Base-by-base conservation (phyloP, 2,113 vertebrate species). In the Arvicanthis niloticus region DNA sequence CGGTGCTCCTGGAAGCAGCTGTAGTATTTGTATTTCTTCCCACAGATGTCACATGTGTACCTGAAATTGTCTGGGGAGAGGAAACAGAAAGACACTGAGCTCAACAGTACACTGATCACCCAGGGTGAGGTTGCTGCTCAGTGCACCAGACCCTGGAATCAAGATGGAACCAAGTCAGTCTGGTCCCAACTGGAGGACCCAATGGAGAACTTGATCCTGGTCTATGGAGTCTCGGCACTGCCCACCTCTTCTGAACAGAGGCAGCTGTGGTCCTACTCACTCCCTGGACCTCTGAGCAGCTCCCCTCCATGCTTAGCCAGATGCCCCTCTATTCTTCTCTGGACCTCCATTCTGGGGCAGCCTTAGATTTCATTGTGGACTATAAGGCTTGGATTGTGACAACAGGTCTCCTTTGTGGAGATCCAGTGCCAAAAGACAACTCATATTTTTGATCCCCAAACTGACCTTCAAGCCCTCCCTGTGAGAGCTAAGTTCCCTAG, bases 21-120 rank as follows among this genome's bases (percentile, higher is more conserved):
- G 98, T 99, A 99, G 98, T 99, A 99, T 98, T 99, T 99, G 92
- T 99, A 99, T 96, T 99, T 99, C 98, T 99, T 99, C 94, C 99
- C 99, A 86, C 99, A 99, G 96, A 99, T 99, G 98, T 99, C 99
- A 98, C 99, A 99, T 0, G 99, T 99, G 98, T 99, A 99, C 98
- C 99, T 99, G 99, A 99, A 99, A 97, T 99, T 99, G 98, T 99
- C 99, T 98, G 95, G 0, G 9, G 73, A 75, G 31, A 58, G 76
- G 1, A 58, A 24, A 91, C 77, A 89, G 76, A 92, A 24, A 51
- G 62, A 72, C 40, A 37, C 58, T 0, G 8, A 7, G 45, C 53
- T 97, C 53, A 95, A 31, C 5, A 8, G 70, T 60, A 82, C 70
- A 77, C 77, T 5, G 0, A 40, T 70, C 92, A 58, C 15, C 0